phyloP scores from a whole-genome alignment of 1,140 invertebrate genomes.

The Drusus annulatus region DNA sequence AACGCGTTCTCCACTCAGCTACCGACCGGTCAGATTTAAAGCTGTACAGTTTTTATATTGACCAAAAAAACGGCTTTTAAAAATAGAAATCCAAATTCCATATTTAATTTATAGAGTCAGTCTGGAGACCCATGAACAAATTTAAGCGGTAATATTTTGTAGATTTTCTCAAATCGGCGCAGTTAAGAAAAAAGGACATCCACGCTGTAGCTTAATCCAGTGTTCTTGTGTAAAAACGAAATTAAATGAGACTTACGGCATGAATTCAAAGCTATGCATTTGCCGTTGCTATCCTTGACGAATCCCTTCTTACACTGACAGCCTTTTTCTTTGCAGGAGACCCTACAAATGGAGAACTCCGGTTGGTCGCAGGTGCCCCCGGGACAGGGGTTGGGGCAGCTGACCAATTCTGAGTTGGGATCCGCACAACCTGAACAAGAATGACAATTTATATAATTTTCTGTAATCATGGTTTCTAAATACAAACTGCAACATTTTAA shows the following conservation, averaged over 20 bases:
- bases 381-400: slow-evolving; percentile 37
- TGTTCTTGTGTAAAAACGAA: not conserved
- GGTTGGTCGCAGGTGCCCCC: slow-evolving; percentile 35
- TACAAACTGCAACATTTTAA: no score
- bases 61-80: no score
- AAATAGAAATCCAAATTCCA: no score
- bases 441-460: not conserved
- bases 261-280: not conserved
- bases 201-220: not conserved
- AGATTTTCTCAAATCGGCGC: no score
- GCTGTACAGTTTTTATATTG: no score
- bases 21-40: no score
- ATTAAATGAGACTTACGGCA: slow-evolving; percentile 14
- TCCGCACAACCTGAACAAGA: slow-evolving; percentile 23
- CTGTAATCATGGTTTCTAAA: no score
- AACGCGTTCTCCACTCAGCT: no score
- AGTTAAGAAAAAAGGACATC: no score
- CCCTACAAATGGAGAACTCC: slow-evolving; percentile 15
- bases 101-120: no score
- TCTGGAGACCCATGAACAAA: no score
- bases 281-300: slow-evolving; percentile 26
- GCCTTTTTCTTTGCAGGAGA: not conserved
- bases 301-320: slow-evolving; percentile 38
- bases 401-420: slow-evolving; percentile 26
- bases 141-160: no score